Evolutionary conservation across 2,797 vertebrate genomes (phyloP).

Genomic region (Halcyon chelicuti): DNA sequence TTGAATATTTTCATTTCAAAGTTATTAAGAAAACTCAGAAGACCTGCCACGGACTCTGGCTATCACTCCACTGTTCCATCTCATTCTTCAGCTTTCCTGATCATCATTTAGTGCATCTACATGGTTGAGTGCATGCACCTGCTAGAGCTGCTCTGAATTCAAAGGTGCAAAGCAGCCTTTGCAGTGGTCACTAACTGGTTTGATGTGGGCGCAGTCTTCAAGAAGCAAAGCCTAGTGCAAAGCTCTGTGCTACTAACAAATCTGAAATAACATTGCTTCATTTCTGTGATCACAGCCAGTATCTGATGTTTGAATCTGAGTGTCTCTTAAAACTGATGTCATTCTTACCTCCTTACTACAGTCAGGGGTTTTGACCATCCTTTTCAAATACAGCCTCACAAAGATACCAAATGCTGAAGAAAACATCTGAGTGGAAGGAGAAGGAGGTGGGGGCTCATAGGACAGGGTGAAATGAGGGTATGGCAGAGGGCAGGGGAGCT

Average conservation of each 20-base stretch:
- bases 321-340: not conserved
- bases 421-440: not conserved
- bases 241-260: not conserved
- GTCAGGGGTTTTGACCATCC: not conserved
- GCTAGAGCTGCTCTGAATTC: not conserved
- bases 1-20: not conserved
- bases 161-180: not conserved
- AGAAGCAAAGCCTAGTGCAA: not conserved
- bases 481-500: not conserved
- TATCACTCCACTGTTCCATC: not conserved
- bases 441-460: not conserved
- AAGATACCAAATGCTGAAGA: not conserved
- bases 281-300: not conserved
- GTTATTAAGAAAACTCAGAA: not conserved
- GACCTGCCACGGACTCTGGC: not conserved
- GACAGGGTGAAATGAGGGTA: not conserved
- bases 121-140: rapidly evolving
- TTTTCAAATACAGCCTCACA: not conserved
- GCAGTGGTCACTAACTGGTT: not conserved
- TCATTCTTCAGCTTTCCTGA: not conserved
- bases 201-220: not conserved
- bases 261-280: not conserved
- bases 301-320: not conserved
- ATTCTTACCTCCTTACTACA: not conserved
- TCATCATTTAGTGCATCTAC: not conserved